A percentile compares a stretch with the other conserved stretches of the same genome.
These are phyloP conservation scores for Parus major DNA, from an alignment of 2,113 vertebrate species.

Conservation along the genomic window DNA sequence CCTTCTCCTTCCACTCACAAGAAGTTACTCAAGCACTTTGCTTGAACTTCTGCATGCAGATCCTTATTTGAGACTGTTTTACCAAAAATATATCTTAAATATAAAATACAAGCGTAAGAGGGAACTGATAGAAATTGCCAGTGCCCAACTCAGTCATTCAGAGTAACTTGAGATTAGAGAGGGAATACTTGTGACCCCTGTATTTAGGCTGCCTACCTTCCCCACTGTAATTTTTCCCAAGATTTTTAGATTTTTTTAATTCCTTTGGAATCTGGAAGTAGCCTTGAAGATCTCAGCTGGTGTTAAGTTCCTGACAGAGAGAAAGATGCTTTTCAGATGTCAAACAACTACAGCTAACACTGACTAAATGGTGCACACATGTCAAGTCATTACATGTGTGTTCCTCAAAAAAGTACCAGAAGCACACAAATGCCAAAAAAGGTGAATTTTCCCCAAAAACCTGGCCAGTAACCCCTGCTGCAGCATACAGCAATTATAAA, in stretches of 20 bases:
- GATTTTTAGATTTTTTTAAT: background rate
- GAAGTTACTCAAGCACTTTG: background rate
- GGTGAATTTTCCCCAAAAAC: background rate
- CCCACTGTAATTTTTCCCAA: background rate
- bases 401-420: background rate
- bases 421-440: background rate
- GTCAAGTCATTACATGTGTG: fast-evolving
- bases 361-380: background rate
- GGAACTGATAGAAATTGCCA: background rate
- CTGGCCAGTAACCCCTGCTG: background rate
- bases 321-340: background rate
- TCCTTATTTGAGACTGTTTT: background rate
- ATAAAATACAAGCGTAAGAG: background rate
- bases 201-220: background rate
- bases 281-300: background rate
- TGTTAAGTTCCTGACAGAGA: background rate
- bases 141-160: background rate
- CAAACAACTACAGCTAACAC: background rate
- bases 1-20: background rate
- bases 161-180: background rate
- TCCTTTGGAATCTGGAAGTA: background rate
- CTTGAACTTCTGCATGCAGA: background rate
- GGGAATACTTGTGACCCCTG: background rate
- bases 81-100: background rate
- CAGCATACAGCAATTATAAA: background rate